Evolutionary conservation across 2,797 vertebrate species (phyloP).

Genomic region (Platyrinchus mystaceus): DNA sequence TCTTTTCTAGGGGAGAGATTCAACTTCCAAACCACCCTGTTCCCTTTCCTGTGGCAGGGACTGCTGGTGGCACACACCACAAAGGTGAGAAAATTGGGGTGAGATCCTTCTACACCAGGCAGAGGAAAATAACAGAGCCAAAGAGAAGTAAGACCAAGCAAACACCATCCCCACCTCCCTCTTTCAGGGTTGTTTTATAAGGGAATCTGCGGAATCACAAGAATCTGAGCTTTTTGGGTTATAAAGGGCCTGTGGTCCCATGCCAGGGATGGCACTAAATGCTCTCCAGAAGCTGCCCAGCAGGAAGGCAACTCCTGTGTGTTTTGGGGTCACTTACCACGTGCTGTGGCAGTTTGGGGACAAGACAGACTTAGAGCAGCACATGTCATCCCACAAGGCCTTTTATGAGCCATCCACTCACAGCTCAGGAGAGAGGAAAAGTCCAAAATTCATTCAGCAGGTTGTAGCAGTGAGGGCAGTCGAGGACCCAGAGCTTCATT

Average conservation of each 20-base stretch:
- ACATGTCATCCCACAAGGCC: not conserved
- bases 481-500: not conserved
- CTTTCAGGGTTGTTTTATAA: not conserved
- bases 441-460: not conserved
- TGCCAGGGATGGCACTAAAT: not conserved
- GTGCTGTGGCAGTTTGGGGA: fast-evolving
- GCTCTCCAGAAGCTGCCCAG: not conserved
- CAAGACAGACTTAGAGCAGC: not conserved
- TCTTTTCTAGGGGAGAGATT: not conserved
- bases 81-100: fast-evolving
- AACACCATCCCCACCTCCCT: not conserved
- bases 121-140: not conserved
- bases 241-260: not conserved
- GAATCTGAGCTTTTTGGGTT: not conserved
- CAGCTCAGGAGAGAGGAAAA: not conserved
- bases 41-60: not conserved
- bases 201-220: not conserved
- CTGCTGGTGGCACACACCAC: not conserved
- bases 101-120: not conserved
- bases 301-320: not conserved
- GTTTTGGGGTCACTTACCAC: not conserved
- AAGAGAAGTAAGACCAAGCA: not conserved
- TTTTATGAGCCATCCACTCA: not conserved
- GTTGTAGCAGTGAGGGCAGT: not conserved
- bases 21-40: not conserved